Evolutionary conservation across 2,797 vertebrate genomes (phyloP), one percentile per base, ranked within the genome.

Genomic region (Schizopygopsis pylzovi): DNA sequence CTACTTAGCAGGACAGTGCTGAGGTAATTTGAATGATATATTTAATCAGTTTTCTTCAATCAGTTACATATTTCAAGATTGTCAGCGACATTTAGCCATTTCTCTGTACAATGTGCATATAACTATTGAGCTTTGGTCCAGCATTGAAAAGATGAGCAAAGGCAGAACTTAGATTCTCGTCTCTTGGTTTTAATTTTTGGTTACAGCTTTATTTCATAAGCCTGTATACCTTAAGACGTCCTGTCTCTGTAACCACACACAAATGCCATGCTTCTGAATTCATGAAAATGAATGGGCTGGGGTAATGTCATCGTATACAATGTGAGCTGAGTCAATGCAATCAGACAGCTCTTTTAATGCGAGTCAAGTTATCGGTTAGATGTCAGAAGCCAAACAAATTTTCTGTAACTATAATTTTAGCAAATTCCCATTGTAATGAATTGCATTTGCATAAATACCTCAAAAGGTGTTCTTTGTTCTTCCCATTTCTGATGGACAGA

Each of bases 121-220:
- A 98, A 96, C 96, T 97, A 97, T 96, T 97, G 97, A 97, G 96
- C 98, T 99, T 99, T 99, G 98, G 98, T 99, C 98, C 98, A 98
- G 97, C 97, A 93, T 96, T 97, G 94, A 96, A 95, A 96, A 96
- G 96, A 96, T 92, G 94, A 97, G 96, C 94, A 94, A 97, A 98
- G 97, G 96, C 96, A 96, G 87, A 91, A 92, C 89, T 90, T 85
- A 85, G 90, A 91, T 91, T 86, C 91, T 90, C 90, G 86, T 91
- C 80, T 90, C 91, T 94, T 93, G 95, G 92, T 96, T 87, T 94
- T 95, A 95, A 92, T 94, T 98, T 98, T 98, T 97, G 96, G 97
- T 98, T 96, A 96, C 96, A 99, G 97, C 97, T 97, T 98, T 94
- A 45, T 95, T 95, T 75, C 94, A 94, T 95, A 94, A 92, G 94